Evolutionary conservation across 92 coral and sea anemone species (phyloP).

Genomic region (Phymanthus crucifer): DNA sequence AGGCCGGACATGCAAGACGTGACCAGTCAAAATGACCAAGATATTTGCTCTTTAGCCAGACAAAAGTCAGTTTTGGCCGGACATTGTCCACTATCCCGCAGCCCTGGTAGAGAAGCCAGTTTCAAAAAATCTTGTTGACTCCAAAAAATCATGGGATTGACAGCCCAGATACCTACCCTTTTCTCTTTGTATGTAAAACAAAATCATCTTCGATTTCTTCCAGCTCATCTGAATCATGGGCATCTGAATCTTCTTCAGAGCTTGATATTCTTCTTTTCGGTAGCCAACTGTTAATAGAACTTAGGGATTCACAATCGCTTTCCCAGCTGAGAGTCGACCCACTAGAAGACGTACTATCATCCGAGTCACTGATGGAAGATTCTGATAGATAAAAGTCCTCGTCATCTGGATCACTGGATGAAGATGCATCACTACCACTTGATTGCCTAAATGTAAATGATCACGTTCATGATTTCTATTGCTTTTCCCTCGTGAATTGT

Average conservation of each 20-base stretch:
- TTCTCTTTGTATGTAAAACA: neutral
- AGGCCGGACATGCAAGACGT: too few species aligned
- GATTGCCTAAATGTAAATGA: neutral
- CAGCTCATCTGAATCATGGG: neutral
- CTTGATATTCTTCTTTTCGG: neutral
- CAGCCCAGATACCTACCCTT: neutral
- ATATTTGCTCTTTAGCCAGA: too few species aligned
- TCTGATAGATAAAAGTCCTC: neutral
- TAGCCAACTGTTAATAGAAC: neutral
- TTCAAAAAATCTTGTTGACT: too few species aligned
- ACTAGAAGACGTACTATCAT: neutral
- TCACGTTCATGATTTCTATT: too few species aligned
- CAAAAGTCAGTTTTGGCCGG: too few species aligned
- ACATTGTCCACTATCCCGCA: too few species aligned
- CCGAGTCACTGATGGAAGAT: neutral
- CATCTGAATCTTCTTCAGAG: neutral
- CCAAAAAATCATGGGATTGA: too few species aligned
- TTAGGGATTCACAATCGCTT: neutral
- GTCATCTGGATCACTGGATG: neutral
- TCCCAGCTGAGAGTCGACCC: neutral
- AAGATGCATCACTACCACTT: neutral
- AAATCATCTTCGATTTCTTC: constrained; percentile 3
- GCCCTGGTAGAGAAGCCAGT: too few species aligned
- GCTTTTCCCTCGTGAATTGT: too few species aligned
- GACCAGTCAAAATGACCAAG: too few species aligned